Percentiles rank a stretch among this genome's conserved stretches.
These are phyloP conservation scores for Atherinosoma microstoma DNA, from an alignment of 2,797 vertebrate genomes.

Conservation along the genomic window DNA sequence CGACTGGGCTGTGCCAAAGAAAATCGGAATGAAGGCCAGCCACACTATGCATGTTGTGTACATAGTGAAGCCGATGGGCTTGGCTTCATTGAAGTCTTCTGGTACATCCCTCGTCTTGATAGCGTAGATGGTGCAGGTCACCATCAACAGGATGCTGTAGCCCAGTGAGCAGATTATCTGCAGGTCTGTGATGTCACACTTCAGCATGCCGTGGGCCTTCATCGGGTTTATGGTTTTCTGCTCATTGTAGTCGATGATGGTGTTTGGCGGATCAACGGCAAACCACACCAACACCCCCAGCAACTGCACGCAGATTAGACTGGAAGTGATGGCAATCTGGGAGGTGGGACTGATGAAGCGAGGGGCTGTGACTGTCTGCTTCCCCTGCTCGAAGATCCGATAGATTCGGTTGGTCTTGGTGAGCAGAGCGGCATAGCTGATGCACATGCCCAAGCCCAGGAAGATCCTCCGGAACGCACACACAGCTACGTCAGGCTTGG, in stretches of 20 bases:
- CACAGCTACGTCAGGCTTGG: constrained; percentile 92
- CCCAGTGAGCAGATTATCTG: constrained; percentile 99
- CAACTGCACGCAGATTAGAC: constrained; percentile 95
- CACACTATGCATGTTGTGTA: constrained; percentile 99
- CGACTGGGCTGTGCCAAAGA: constrained; percentile 99
- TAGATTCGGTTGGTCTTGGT: constrained; percentile 99
- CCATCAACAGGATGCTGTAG: constrained; percentile 99
- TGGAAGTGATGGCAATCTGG: constrained; percentile 95
- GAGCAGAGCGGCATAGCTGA: constrained; percentile 96
- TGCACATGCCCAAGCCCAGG: constrained; percentile 97
- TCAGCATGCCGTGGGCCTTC: constrained; percentile 93
- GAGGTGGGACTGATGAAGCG: constrained; percentile 97
- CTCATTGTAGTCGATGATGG: constrained; percentile 96
- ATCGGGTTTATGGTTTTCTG: constrained; percentile 94
- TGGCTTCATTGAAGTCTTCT: constrained; percentile 99
- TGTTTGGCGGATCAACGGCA: constrained; percentile 95
- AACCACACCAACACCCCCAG: constrained; percentile 98
- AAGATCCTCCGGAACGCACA: constrained; percentile 97
- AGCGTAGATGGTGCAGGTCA: constrained; percentile 99
- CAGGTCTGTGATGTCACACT: constrained; percentile 99
- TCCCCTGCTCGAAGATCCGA: constrained; percentile 98
- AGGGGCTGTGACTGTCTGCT: constrained; percentile 95
- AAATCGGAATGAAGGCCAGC: constrained; percentile 99
- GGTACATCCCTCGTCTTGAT: constrained; percentile 99
- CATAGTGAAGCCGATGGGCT: constrained; percentile 99